These are phyloP conservation scores for Eupleurogrammus muticus DNA, from an alignment of 2,797 vertebrate genomes.

Conservation along the genomic window DNA sequence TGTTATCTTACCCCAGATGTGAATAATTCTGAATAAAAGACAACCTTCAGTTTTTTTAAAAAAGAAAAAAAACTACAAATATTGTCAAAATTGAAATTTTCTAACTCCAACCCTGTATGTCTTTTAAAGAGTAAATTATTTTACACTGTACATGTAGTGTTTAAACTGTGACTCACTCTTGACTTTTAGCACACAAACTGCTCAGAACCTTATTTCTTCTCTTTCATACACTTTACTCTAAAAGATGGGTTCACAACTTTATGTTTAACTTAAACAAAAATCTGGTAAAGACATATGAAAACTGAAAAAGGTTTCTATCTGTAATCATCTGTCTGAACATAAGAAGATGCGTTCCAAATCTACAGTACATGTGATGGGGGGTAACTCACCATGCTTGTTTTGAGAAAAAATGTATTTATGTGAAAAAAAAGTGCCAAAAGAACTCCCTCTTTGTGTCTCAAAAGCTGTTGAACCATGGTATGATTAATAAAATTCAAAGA, in stretches of 20 bases:
- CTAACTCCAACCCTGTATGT: no score
- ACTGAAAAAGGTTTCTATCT: background rate
- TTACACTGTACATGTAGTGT: slow-evolving; percentile 53
- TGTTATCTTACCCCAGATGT: no score
- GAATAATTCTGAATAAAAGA: no score
- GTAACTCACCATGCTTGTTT: background rate
- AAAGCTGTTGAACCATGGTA: no score
- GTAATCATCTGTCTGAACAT: background rate
- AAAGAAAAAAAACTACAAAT: no score
- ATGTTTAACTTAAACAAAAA: background rate
- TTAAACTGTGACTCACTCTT: slow-evolving; percentile 33
- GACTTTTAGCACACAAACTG: slow-evolving; percentile 26
- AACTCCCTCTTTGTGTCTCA: background rate
- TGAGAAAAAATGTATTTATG: no score
- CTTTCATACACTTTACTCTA: slow-evolving; percentile 8
- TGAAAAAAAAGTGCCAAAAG: no score
- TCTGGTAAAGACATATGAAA: no score
- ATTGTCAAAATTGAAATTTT: no score
- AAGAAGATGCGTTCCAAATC: background rate
- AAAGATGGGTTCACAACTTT: background rate
- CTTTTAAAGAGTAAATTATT: background rate
- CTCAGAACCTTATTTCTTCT: background rate
- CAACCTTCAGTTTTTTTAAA: no score
- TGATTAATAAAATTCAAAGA: no score
- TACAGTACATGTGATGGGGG: background rate